These are phyloP conservation scores for Delia radicum DNA, from an alignment of 1,140 invertebrate species.

Conservation along the genomic window DNA sequence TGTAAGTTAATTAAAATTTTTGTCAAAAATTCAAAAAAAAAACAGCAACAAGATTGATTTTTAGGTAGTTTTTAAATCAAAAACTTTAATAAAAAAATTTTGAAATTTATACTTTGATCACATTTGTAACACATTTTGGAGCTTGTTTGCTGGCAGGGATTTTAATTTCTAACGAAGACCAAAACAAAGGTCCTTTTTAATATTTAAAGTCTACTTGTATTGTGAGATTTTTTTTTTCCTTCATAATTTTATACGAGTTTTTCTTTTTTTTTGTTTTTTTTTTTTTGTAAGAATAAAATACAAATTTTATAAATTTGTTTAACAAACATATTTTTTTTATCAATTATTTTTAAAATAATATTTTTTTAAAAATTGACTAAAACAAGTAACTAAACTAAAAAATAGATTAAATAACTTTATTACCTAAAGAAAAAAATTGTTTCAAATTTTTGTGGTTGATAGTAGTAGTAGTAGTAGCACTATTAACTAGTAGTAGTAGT, in stretches of 20 bases:
- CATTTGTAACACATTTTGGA: too few species aligned
- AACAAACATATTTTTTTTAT: neutral
- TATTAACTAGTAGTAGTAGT: neutral
- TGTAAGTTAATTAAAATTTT: too few species aligned
- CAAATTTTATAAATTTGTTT: constrained; percentile 9
- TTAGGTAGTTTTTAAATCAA: too few species aligned
- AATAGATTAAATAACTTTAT: constrained; percentile 14
- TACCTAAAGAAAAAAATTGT: constrained; percentile 6
- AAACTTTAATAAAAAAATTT: too few species aligned
- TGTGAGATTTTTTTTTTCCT: neutral
- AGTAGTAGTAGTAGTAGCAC: neutral
- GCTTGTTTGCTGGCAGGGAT: too few species aligned
- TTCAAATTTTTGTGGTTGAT: neutral
- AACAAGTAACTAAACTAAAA: constrained; percentile 12
- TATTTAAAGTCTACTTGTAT: neutral
- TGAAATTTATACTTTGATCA: too few species aligned
- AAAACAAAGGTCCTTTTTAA: neutral
- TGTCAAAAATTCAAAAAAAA: too few species aligned
- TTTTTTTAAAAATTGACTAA: constrained; percentile 4
- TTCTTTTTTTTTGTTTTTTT: neutral
- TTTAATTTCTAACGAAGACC: neutral
- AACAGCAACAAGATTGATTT: too few species aligned
- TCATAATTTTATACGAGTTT: neutral
- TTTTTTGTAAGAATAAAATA: constrained; percentile 13
- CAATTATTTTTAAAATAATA: constrained; percentile 15